Conservation (phyloP, 2,113 vertebrate genomes). For the Petaurus breviceps region DNA sequence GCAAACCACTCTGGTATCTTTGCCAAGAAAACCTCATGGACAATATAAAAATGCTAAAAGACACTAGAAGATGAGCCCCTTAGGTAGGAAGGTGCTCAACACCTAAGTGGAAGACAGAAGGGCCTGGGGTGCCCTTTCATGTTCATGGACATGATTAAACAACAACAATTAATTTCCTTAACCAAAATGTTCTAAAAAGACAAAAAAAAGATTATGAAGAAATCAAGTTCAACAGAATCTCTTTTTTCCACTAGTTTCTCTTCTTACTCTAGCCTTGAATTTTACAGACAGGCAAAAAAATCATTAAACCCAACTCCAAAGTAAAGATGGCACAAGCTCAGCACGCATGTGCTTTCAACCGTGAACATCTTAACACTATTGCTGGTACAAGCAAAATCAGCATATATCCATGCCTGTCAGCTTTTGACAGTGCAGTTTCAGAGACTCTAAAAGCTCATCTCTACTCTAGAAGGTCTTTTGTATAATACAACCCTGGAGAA, state of each 20-base stretch:
- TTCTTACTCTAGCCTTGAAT: slow-evolving; percentile 46
- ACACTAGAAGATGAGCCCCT: background rate
- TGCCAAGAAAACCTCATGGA: background rate
- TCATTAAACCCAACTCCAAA: slow-evolving; percentile 42
- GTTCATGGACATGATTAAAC: background rate
- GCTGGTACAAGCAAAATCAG: slow-evolving; percentile 51
- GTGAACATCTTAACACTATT: slow-evolving; percentile 41
- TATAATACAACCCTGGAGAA: slow-evolving; percentile 35
- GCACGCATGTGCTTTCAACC: slow-evolving; percentile 44
- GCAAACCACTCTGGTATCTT: background rate
- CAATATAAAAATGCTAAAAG: background rate
- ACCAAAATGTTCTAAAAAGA: background rate
- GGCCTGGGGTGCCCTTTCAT: background rate
- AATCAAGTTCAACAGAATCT: background rate
- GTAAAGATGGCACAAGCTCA: slow-evolving; percentile 43
- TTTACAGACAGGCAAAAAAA: slow-evolving; percentile 13
- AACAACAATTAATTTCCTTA: background rate
- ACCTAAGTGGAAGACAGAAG: background rate
- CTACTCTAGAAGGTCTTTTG: slow-evolving; percentile 47
- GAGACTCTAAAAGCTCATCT: slow-evolving; percentile 53
- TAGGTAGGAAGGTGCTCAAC: background rate
- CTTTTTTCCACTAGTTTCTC: slow-evolving; percentile 22
- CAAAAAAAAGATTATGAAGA: background rate
- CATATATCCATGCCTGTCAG: slow-evolving; percentile 28
- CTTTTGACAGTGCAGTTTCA: slow-evolving; percentile 63